These are phyloP conservation scores for Tolmerus cingulatus DNA, from an alignment of 2,888 invertebrate genomes.

Conservation along the genomic window DNA sequence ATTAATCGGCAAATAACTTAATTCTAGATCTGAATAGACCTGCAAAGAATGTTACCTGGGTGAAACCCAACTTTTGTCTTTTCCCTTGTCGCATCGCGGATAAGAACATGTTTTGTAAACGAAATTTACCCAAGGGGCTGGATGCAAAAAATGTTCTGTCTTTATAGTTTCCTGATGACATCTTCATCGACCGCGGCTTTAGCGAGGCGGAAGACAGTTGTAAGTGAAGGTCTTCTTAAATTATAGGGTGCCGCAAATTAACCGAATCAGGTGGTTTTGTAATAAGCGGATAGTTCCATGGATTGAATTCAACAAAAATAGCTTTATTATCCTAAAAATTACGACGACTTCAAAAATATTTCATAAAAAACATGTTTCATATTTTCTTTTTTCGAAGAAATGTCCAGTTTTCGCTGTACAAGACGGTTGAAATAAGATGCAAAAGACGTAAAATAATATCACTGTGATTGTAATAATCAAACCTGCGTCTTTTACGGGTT, in stretches of 20 bases:
- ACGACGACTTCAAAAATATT: background rate
- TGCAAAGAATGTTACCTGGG: background rate
- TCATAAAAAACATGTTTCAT: background rate
- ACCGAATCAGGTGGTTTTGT: background rate
- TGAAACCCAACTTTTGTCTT: background rate
- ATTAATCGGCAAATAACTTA: conserved; percentile 18
- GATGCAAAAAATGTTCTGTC: background rate
- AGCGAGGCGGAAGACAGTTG: background rate
- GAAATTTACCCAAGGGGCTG: background rate
- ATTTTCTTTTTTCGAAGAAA: background rate
- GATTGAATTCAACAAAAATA: background rate
- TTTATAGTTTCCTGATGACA: background rate
- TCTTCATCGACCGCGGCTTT: background rate
- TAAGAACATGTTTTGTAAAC: background rate
- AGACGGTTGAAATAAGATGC: too few relatives aligned
- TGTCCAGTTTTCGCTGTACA: background rate
- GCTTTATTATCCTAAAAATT: background rate
- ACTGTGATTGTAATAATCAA: too few relatives aligned
- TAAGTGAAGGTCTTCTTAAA: background rate
- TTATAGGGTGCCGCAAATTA: background rate
- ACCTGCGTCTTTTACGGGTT: too few relatives aligned
- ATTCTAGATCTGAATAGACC: background rate
- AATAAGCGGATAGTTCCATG: background rate
- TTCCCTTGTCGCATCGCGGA: background rate
- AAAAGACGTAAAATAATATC: too few relatives aligned